Percentiles rank a stretch among this genome's conserved stretches.
phyloP scores from a whole-genome alignment of 2,888 invertebrate genomes.

The Bunonema sp. region DNA sequence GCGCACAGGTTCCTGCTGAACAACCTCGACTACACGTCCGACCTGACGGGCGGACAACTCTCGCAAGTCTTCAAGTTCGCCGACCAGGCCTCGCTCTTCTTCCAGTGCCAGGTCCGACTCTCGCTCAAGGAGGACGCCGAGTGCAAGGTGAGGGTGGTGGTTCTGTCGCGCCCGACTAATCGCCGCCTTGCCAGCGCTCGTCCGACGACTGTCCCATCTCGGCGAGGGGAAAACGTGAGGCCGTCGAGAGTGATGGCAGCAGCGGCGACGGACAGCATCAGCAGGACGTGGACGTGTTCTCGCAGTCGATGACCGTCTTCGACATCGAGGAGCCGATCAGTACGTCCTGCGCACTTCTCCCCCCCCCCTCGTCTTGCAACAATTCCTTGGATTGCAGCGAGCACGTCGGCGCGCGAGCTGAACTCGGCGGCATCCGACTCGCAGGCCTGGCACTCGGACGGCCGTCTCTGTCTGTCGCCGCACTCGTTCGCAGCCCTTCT shows the following conservation, averaged over 20 bases:
- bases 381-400: conserved; percentile 1
- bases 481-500: conserved; percentile 14
- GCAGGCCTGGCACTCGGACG: conserved; percentile 1
- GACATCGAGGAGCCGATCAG: conserved; percentile 27
- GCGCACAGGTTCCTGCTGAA: conserved; percentile 18
- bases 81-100: conserved; percentile 33
- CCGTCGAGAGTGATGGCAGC: not conserved
- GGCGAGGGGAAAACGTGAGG: conserved; percentile 23
- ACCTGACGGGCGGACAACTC: conserved; percentile 28
- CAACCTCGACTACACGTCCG: conserved; percentile 32
- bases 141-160: conserved; percentile 1
- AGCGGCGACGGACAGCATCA: conserved; percentile 1
- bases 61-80: conserved; percentile 41
- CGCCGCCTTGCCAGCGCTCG: conserved; percentile 11
- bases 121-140: conserved; percentile 19
- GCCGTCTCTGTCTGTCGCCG: conserved; percentile 19
- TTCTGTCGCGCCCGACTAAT: not conserved
- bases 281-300: conserved; percentile 28
- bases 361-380: not conserved
- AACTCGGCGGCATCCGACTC: conserved; percentile 4
- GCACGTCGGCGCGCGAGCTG: conserved; percentile 4
- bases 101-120: conserved; percentile 35
- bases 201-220: conserved; percentile 26
- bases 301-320: conserved; percentile 30
- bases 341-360: conserved; percentile 4